Conservation (phyloP, 2,113 vertebrate genomes). For the Piliocolobus tephrosceles region DNA sequence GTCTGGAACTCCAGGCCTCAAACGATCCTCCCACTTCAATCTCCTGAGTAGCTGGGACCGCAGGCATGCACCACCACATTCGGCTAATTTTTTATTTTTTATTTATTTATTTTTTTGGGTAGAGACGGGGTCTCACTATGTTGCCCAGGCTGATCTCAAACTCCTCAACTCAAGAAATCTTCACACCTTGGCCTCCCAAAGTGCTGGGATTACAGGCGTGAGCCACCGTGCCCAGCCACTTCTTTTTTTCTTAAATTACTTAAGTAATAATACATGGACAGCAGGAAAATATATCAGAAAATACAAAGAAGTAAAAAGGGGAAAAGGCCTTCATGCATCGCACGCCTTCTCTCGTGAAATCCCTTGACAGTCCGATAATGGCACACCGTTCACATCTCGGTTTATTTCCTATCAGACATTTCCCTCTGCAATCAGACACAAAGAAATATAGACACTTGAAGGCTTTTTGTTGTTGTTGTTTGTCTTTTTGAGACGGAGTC, state of each 20-base stretch:
- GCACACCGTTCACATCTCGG: accelerated
- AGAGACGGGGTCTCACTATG: neutral
- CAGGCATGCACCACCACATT: no score
- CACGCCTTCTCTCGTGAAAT: neutral
- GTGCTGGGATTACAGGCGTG: neutral
- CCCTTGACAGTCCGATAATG: accelerated
- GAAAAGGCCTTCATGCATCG: neutral
- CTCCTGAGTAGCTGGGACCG: no score
- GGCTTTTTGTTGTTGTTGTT: no score
- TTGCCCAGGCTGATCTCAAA: neutral
- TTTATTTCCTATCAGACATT: neutral
- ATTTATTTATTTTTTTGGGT: neutral
- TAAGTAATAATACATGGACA: neutral
- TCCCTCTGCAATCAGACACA: neutral
- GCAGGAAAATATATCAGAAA: neutral
- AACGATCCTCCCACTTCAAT: no score
- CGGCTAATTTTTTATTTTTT: no score
- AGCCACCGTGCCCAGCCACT: neutral
- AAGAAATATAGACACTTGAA: neutral
- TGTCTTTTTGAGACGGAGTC: no score
- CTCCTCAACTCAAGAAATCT: neutral
- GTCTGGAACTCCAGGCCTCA: no score
- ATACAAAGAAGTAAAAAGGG: neutral
- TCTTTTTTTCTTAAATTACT: neutral
- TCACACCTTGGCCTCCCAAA: neutral